These are phyloP conservation scores for Procambarus virginalis DNA, from an alignment of 1,140 invertebrate genomes.

Conservation along the genomic window DNA sequence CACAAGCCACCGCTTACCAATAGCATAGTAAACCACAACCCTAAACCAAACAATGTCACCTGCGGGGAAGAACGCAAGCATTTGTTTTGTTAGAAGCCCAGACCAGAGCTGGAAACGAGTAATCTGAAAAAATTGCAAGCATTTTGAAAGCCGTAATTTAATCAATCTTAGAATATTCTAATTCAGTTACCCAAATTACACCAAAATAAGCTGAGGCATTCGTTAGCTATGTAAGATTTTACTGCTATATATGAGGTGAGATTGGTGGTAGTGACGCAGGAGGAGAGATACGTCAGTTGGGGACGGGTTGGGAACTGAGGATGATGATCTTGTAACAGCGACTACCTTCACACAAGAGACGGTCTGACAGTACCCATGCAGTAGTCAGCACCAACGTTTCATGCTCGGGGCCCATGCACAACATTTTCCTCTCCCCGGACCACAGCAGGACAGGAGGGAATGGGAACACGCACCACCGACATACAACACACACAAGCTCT, in stretches of 20 bases:
- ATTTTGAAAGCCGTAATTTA: not conserved
- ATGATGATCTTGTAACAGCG: not conserved
- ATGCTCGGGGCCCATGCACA: conserved; percentile 2
- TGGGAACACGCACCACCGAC: not conserved
- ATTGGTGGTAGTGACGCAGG: not conserved
- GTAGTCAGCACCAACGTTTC: conserved; percentile 2
- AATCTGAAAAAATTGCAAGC: not conserved
- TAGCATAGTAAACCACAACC: not conserved
- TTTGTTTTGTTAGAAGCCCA: not conserved
- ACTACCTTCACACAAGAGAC: conserved; percentile 2
- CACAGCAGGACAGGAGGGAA: not conserved
- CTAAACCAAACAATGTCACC: not conserved
- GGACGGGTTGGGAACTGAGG: not conserved
- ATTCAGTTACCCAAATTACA: not conserved
- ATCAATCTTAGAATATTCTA: not conserved
- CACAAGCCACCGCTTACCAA: conserved; percentile 8
- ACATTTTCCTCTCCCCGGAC: not conserved
- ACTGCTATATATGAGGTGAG: not conserved
- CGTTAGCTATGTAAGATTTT: not conserved
- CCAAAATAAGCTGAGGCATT: not conserved
- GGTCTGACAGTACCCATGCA: conserved; percentile 5
- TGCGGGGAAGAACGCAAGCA: not conserved
- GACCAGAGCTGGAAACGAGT: not conserved
- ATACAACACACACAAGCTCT: not conserved
- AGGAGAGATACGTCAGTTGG: not conserved